phyloP scores from a whole-genome alignment of 2,888 invertebrate species.

The Agrilus mali region DNA sequence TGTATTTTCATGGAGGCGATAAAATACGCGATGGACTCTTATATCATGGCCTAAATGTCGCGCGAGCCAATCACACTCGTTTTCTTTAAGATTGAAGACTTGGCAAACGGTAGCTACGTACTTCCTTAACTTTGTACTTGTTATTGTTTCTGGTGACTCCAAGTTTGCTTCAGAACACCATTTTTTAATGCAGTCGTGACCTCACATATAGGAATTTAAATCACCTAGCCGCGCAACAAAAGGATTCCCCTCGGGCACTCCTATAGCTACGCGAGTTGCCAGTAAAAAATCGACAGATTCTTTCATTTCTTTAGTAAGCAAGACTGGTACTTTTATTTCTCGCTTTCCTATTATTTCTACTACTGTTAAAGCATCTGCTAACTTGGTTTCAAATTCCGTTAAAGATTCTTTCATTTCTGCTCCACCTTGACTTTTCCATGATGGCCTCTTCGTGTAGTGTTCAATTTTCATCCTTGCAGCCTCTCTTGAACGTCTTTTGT shows the following conservation, averaged over 20 bases:
- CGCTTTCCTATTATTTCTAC: constrained; percentile 5
- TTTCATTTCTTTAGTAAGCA: constrained; percentile 5
- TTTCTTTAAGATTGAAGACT: constrained; percentile 16
- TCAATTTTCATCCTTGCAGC: constrained; percentile 2
- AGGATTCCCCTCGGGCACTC: neutral
- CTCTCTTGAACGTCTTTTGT: constrained; percentile 8
- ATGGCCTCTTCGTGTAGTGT: constrained; percentile 1
- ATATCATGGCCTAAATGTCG: constrained; percentile 18
- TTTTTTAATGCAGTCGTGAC: constrained; percentile 5
- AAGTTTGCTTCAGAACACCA: constrained; percentile 2
- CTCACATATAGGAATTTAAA: neutral
- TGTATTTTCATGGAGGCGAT: constrained; percentile 17
- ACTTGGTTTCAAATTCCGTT: constrained; percentile 3
- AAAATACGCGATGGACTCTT: constrained; percentile 16
- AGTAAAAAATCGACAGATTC: constrained; percentile 3
- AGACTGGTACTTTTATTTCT: constrained; percentile 3
- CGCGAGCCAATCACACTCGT: constrained; percentile 18
- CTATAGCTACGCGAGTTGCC: neutral
- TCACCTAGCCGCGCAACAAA: constrained; percentile 3
- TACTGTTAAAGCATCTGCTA: constrained; percentile 3
- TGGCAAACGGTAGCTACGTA: constrained; percentile 19
- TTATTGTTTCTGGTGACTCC: constrained; percentile 11
- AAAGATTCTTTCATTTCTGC: constrained; percentile 4
- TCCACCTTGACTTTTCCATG: neutral
- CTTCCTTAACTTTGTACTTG: constrained; percentile 17